Evolutionary conservation across 2,113 vertebrate species (phyloP).

Genomic region (Pluvianellus socialis): DNA sequence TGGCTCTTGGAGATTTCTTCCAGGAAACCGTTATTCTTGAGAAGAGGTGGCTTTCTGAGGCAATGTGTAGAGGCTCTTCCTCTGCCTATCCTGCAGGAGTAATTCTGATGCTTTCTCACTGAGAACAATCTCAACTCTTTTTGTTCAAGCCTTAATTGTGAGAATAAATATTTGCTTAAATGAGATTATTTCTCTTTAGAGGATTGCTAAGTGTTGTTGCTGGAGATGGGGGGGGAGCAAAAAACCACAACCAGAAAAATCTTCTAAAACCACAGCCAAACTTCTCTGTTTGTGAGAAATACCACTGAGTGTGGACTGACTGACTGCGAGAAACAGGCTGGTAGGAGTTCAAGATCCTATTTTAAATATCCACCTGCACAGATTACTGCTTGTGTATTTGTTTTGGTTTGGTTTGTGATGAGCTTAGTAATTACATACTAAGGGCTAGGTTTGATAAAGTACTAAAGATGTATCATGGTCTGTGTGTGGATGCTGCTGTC

Average conservation of each 20-base stretch:
- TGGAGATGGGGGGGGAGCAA: too few species aligned
- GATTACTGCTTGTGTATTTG: background rate
- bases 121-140: background rate
- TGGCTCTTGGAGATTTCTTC: background rate
- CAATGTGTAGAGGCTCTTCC: accelerated
- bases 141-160: background rate
- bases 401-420: background rate
- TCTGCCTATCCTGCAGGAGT: background rate
- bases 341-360: background rate
- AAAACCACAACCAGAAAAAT: too few species aligned
- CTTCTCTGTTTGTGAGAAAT: background rate
- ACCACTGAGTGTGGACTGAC: background rate
- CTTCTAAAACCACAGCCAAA: too few species aligned
- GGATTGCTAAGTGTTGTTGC: too few species aligned
- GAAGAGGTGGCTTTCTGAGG: background rate
- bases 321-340: background rate
- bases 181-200: background rate
- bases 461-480: accelerated
- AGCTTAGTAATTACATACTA: background rate
- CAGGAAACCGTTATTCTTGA: background rate
- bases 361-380: background rate
- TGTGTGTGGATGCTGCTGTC: background rate
- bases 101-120: background rate
- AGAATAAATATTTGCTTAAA: background rate
- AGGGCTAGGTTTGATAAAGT: background rate